Conservation (phyloP, 2,888 invertebrate genomes). For the Drosophila yooni region DNA sequence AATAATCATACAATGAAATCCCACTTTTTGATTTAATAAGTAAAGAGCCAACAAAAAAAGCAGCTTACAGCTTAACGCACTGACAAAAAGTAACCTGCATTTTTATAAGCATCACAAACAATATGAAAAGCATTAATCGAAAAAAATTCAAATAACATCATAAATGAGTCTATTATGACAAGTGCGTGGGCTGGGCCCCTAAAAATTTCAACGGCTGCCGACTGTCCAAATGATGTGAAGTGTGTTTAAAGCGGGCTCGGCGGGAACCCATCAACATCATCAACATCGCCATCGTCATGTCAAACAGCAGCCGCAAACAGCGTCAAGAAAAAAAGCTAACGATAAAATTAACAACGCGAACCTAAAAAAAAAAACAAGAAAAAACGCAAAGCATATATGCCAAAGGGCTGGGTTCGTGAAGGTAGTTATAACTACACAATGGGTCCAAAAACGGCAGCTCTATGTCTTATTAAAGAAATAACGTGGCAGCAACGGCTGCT, state of each 20-base stretch:
- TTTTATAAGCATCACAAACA: conserved; percentile 4
- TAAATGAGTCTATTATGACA: conserved; percentile 78
- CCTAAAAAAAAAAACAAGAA: conserved; percentile 32
- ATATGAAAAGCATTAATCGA: not conserved
- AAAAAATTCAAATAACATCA: conserved; percentile 56
- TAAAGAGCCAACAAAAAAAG: conserved; percentile 46
- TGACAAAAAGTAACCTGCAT: conserved; percentile 58
- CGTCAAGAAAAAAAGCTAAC: conserved; percentile 38
- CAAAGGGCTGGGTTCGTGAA: conserved; percentile 45
- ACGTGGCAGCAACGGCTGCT: conserved; percentile 29
- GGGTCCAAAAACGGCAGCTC: conserved; percentile 39
- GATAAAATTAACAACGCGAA: conserved; percentile 57
- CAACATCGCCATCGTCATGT: conserved; percentile 55
- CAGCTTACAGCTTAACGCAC: conserved; percentile 61
- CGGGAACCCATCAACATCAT: conserved; percentile 48
- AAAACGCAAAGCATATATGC: conserved; percentile 49
- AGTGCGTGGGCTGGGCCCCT: conserved; percentile 66
- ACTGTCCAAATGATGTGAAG: conserved; percentile 59
- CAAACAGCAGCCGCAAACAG: conserved; percentile 68
- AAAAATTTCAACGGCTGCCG: conserved; percentile 10
- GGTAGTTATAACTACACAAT: conserved; percentile 45
- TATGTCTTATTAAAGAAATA: conserved; percentile 56
- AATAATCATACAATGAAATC: conserved; percentile 3
- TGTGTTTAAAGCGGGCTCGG: conserved; percentile 43
- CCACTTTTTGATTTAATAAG: conserved; percentile 18